Percentiles rank a stretch among this genome's conserved stretches.
phyloP scores from a whole-genome alignment of 2,888 invertebrate species.

The Serrognathus titanus region DNA sequence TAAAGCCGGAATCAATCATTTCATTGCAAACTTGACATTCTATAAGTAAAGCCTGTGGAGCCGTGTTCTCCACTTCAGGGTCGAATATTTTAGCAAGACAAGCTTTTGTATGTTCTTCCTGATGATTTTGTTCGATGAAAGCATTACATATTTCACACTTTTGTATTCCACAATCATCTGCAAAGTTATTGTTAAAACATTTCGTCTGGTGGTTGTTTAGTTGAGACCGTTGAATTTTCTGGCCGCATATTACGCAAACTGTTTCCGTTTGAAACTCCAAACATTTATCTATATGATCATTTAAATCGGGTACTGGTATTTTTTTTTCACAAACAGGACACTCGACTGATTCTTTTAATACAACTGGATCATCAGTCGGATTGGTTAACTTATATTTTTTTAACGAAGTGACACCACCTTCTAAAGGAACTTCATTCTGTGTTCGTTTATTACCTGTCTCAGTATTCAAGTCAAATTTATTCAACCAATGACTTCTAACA shows the following conservation, averaged over 20 bases:
- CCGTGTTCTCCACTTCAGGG: background rate
- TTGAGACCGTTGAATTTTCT: constrained; percentile 36
- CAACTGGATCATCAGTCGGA: background rate
- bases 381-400: background rate
- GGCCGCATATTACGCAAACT: constrained; percentile 52
- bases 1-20: constrained; percentile 12
- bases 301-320: constrained; percentile 15
- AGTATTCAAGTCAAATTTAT: constrained; percentile 36
- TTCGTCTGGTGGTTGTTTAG: constrained; percentile 37
- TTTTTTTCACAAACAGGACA: constrained; percentile 47
- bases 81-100: constrained; percentile 7
- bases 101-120: constrained; percentile 35
- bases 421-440: constrained; percentile 12
- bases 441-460: constrained; percentile 18
- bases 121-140: constrained; percentile 40
- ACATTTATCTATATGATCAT: constrained; percentile 25
- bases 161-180: constrained; percentile 25
- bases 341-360: constrained; percentile 18
- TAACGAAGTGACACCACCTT: constrained; percentile 9
- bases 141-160: constrained; percentile 54
- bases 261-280: constrained; percentile 22
- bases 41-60: background rate
- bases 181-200: constrained; percentile 4
- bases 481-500: constrained; percentile 46
- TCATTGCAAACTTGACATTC: constrained; percentile 23